Base-by-base conservation (phyloP, 2,113 vertebrate species). In the Ageneiosus marmoratus region DNA sequence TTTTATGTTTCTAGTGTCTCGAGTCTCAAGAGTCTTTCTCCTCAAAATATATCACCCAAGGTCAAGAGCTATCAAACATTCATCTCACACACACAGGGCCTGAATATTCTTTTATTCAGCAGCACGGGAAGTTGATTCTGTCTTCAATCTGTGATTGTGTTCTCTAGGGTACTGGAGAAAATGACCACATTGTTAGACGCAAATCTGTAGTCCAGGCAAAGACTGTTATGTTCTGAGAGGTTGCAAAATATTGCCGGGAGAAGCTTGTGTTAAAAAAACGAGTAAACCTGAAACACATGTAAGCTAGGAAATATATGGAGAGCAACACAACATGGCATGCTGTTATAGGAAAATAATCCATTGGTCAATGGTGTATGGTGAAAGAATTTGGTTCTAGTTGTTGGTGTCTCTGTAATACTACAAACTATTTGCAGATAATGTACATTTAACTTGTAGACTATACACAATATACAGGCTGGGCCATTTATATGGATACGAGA, bases 101-200 rank as follows among this genome's bases (percentile, higher is more conserved):
- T 15, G 67, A 70, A 46, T 70, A 70, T 70, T 70, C 22, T 46
- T 70, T 44, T 70, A 70, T 24, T 70, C 67, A 70, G 44, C 67
- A 13, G 37, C 22, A 70, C 67, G 44, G 37, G 67, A 70, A n/a
- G 32, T 44, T 10, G 12, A 13, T n/a, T 70, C 67, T 6, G 20
- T 24, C 37, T 46, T 46, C 22, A 44, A n/a, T 70, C 11, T 70
- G 67, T 44, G 10, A 70, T 46, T 13, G 37, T 70, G 67, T 46
- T 44, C 37, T 70, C 22, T 70, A 37, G 37, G 24, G 37, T 44
- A n/a, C 67, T 46, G 67, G 37, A 70, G 37, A 70, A 70, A n/a
- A 70, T 70, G 67, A 44, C 41, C 37, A 70, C 12, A 13, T 13
- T 44, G 37, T 70, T 44, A 24, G 1, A 70, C 1, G 4, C 67